phyloP scores from a whole-genome alignment of 2,888 invertebrate species.

The Boloria selene region DNA sequence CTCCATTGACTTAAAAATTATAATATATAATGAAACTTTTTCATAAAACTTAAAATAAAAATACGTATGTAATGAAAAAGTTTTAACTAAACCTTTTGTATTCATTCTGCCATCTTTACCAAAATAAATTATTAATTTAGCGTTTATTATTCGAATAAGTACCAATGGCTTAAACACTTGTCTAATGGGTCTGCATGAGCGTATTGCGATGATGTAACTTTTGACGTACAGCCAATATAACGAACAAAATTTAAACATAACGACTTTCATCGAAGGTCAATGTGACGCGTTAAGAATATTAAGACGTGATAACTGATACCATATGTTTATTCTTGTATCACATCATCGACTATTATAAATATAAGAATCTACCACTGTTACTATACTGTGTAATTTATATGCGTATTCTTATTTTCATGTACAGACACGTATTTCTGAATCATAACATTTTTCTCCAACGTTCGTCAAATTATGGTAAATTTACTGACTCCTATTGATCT shows the following conservation, averaged over 20 bases:
- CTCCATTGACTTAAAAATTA: too few species aligned
- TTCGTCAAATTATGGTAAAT: too few species aligned
- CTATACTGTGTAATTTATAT: neutral
- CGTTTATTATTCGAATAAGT: neutral
- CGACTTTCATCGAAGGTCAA: conserved; percentile 53
- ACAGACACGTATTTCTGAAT: too few species aligned
- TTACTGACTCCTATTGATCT: too few species aligned
- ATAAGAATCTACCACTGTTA: neutral
- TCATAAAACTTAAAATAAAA: too few species aligned
- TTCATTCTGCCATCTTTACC: too few species aligned
- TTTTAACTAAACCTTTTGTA: too few species aligned
- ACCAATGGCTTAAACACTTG: conserved; percentile 88
- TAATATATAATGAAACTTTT: too few species aligned
- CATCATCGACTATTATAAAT: conserved; percentile 41
- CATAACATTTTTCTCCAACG: too few species aligned
- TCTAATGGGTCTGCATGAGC: neutral
- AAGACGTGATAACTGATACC: conserved; percentile 38
- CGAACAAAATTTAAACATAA: conserved; percentile 51
- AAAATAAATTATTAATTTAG: neutral
- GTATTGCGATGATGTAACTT: conserved; percentile 43
- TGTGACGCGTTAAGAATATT: conserved; percentile 47
- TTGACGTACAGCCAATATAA: conserved; percentile 44
- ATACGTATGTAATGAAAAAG: too few species aligned
- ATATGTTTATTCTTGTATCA: conserved; percentile 36
- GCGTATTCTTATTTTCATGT: too few species aligned